Evolutionary conservation across 2,113 vertebrate genomes (phyloP).

Genomic region (Pachyramphus minor): DNA sequence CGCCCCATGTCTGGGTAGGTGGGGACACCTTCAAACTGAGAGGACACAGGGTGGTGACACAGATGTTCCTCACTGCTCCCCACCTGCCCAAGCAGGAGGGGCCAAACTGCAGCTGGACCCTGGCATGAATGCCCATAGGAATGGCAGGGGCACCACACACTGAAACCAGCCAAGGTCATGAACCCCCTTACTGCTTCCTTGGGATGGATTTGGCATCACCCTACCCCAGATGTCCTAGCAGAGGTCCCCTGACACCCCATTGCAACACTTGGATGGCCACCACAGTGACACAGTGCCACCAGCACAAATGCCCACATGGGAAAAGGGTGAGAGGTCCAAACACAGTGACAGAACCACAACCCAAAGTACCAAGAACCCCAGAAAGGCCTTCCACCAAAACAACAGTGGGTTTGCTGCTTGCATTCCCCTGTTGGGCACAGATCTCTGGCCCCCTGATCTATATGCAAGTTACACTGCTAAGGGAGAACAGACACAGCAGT

Average conservation of each 20-base stretch:
- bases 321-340: background rate
- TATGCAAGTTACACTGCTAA: background rate
- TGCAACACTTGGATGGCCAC: background rate
- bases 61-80: background rate
- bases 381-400: accelerated
- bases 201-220: background rate
- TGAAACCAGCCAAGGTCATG: background rate
- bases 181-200: background rate
- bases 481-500: background rate
- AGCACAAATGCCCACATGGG: background rate
- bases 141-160: background rate
- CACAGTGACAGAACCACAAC: background rate
- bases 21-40: constrained; percentile 95
- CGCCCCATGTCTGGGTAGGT: constrained; percentile 89
- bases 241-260: background rate
- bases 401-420: background rate
- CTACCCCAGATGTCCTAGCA: background rate
- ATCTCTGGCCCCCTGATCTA: background rate
- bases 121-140: background rate
- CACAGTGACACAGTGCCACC: background rate
- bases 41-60: constrained; percentile 32
- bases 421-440: background rate
- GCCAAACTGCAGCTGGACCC: background rate
- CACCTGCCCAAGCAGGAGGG: background rate
- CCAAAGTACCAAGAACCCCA: background rate